Base-by-base conservation (phyloP, 2,113 vertebrate species). In the Scolopax mira region DNA sequence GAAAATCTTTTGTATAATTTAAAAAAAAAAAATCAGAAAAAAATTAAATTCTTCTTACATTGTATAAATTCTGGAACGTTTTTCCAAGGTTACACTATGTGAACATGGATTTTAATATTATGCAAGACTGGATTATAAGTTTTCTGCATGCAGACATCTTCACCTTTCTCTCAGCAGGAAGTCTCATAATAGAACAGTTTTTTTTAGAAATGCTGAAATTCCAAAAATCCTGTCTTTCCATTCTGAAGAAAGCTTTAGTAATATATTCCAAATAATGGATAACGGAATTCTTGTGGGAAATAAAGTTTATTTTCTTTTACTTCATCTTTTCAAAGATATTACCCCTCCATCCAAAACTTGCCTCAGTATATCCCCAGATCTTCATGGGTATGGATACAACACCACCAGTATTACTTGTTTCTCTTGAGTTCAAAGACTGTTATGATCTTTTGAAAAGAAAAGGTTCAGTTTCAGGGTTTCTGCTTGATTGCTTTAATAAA, bases 401-500 rank as follows among this genome's bases (percentile, higher is more conserved):
- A 85, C 54, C 54, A 49, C 44, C n/a, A 69, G 8, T 0, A 2
- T 57, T 82, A 58, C 28, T 79, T 88, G 75, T 93, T 95, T 94
- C 80, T 78, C 28, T 66, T 58, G 55, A 90, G 88, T 95, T 97
- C 93, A 83, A 94, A 89, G 69, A 41, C 42, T 90, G 92, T 96
- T 79, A 52, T 84, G 75, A 61, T 82, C 74, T 86, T 88, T 85
- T 81, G 88, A 97, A 97, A 97, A 21, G 48, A 60, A 95, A 79
- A 89, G 64, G 62, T 77, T 89, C 46, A 65, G 64, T 95, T 97
- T 96, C 87, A 91, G 90, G 69, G 25, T 75, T 94, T 88, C 30
- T 96, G 41, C 72, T 88, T 83, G 54, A 74, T 97, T 98, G 49
- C 73, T 89, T 97, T 93, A 95, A 97, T 96, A 96, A 97, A 97